Conservation (phyloP, 1,140 invertebrate genomes). For the Anoplophora glabripennis region DNA sequence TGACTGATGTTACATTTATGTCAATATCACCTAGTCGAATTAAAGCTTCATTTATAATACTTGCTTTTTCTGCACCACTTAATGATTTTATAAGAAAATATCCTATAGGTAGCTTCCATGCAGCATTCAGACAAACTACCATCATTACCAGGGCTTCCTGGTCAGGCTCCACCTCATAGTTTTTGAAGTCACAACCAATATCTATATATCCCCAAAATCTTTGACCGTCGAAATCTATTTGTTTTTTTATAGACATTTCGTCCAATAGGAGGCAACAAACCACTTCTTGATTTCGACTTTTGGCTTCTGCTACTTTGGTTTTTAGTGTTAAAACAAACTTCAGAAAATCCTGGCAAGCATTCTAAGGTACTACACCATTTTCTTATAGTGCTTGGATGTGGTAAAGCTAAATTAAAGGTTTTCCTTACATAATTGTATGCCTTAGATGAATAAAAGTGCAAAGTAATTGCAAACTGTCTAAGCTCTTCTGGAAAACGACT, state of each 20-base stretch:
- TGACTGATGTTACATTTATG: not conserved
- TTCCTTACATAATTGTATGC: slow-evolving; percentile 3
- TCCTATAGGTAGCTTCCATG: slow-evolving; percentile 10
- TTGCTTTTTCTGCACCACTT: slow-evolving; percentile 2
- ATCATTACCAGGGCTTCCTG: not conserved
- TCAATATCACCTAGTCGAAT: not conserved
- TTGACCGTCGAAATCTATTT: slow-evolving; percentile 2
- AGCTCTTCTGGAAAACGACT: no score
- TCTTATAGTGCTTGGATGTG: slow-evolving; percentile 3
- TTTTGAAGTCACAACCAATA: not conserved
- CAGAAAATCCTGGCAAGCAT: slow-evolving; percentile 5
- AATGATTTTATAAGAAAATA: slow-evolving; percentile 12
- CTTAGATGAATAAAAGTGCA: not conserved
- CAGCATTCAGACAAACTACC: not conserved
- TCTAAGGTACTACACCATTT: slow-evolving; percentile 2
- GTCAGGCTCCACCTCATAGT: not conserved
- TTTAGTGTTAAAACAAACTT: not conserved
- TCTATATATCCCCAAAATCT: slow-evolving; percentile 8
- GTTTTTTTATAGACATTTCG: slow-evolving; percentile 11
- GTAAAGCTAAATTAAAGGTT: not conserved
- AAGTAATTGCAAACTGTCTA: no score
- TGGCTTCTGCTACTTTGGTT: not conserved
- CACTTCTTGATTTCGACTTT: not conserved
- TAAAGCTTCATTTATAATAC: not conserved
- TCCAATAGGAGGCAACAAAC: slow-evolving; percentile 6